Base-by-base conservation (phyloP, 2,797 vertebrate genomes). In the Jordanella pulchra region DNA sequence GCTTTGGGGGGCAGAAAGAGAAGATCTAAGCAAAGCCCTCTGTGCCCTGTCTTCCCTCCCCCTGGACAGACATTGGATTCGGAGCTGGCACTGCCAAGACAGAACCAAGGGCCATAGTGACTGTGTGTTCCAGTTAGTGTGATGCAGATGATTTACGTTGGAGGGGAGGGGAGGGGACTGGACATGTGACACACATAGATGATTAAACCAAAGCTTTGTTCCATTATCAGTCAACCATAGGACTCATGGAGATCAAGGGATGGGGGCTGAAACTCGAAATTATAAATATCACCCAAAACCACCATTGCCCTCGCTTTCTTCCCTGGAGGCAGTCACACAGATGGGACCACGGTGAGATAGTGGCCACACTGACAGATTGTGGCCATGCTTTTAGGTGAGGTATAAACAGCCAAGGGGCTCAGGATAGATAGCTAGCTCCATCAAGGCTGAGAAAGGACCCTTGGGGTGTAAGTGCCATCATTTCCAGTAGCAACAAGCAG, bases 71-170 rank as follows among this genome's bases (percentile, higher is more conserved):
- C 77, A 30, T 84, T 77, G 82, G 86, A 89, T 86, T 90, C 84
- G 73, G 79, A 65, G 30, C 82, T 80, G 83, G 76, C 77, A 68
- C 72, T 84, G 83, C 67, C 69, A 65, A 86, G 77, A 78, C 86
- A 78, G 69, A 81, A 86, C 91, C 90, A 89, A 71, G 78, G 90
- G 92, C 85, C 80, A 81, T 79, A 84, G 89, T 91, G 89, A 91
- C 89, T 89, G 66, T 90, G 90, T 94, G 92, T 89, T 93, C 90
- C 86, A 92, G 87, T 93, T 93, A 87, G 85, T 93, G 87, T 78
- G 86, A 86, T 82, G 69, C 85, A 82, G 80, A 92, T 94, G 92
- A 95, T 91, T 94, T 92, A 92, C 86, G 72, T 87, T 83, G 69
- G 81, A 78, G 82, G 75, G 77, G 80, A 81, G 78, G 73, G 82